Evolutionary conservation across 2,888 invertebrate species (phyloP).

Genomic region (Octodonta nipae): DNA sequence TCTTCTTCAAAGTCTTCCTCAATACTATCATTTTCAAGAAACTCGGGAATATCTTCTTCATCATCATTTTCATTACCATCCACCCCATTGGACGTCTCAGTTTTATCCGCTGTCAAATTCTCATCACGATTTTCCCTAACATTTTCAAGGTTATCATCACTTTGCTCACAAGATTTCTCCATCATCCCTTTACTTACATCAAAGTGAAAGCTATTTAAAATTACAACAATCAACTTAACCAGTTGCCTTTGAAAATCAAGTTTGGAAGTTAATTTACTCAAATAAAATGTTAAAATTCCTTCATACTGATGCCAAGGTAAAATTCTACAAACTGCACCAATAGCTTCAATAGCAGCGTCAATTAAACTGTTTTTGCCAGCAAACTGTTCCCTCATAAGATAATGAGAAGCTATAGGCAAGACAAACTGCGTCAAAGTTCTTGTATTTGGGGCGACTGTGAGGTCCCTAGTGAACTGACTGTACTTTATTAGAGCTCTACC

Average conservation of each 20-base stretch:
- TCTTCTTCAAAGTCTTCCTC: slow-evolving; percentile 15
- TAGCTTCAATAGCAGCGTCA: slow-evolving; percentile 71
- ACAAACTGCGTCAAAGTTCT: slow-evolving; percentile 72
- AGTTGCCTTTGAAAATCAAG: slow-evolving; percentile 71
- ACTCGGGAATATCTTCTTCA: slow-evolving; percentile 14
- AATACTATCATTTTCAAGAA: slow-evolving; percentile 25
- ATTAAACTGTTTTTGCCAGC: slow-evolving; percentile 64
- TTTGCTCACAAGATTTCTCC: neutral
- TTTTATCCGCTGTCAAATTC: no score
- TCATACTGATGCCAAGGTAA: slow-evolving; percentile 87
- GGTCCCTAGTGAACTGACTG: slow-evolving; percentile 49
- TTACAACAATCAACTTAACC: slow-evolving; percentile 59
- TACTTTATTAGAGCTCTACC: slow-evolving; percentile 71
- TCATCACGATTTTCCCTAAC: slow-evolving; percentile 20
- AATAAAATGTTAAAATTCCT: slow-evolving; percentile 64
- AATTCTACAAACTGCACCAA: slow-evolving; percentile 61
- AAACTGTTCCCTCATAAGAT: slow-evolving; percentile 65
- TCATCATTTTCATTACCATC: slow-evolving; percentile 27
- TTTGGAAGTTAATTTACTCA: slow-evolving; percentile 58
- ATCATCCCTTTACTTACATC: slow-evolving; percentile 55
- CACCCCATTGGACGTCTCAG: slow-evolving; percentile 20
- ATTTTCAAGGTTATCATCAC: slow-evolving; percentile 6
- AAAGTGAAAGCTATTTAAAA: slow-evolving; percentile 86
- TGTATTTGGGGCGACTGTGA: slow-evolving; percentile 42
- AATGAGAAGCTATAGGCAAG: slow-evolving; percentile 68